A percentile compares a stretch with the other conserved stretches of the same genome.
phyloP scores from a whole-genome alignment of 2,113 vertebrate species.

The Mohoua ochrocephala region DNA sequence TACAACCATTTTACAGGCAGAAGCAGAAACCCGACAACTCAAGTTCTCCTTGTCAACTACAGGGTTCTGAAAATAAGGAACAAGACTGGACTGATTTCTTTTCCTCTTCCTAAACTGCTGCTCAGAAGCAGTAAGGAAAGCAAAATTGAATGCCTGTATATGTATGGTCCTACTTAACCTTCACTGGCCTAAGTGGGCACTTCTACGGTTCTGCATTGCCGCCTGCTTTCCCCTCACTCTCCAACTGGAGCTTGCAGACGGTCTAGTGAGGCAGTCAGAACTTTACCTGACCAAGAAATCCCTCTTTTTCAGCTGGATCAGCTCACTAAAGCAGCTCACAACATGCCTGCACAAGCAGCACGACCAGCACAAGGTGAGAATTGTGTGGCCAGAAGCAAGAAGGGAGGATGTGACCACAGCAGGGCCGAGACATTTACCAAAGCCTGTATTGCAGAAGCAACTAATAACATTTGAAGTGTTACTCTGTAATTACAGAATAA shows the following conservation, averaged over 20 bases:
- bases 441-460: not conserved
- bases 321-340: not conserved
- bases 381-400: not conserved
- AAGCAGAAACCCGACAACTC: not conserved
- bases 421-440: not conserved
- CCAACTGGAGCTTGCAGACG: not conserved
- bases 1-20: not conserved
- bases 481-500: not conserved
- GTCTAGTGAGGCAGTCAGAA: not conserved
- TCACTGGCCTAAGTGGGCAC: not conserved
- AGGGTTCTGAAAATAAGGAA: not conserved
- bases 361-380: not conserved
- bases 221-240: not conserved
- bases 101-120: not conserved
- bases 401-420: not conserved
- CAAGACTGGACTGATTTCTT: not conserved
- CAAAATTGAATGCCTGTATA: not conserved
- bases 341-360: not conserved
- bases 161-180: not conserved
- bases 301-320: not conserved
- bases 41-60: not conserved
- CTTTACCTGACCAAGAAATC: not conserved
- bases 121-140: not conserved
- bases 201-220: not conserved
- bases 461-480: not conserved